phyloP scores from a whole-genome alignment of 2,888 invertebrate species.

The Tetrapedia diversipes region DNA sequence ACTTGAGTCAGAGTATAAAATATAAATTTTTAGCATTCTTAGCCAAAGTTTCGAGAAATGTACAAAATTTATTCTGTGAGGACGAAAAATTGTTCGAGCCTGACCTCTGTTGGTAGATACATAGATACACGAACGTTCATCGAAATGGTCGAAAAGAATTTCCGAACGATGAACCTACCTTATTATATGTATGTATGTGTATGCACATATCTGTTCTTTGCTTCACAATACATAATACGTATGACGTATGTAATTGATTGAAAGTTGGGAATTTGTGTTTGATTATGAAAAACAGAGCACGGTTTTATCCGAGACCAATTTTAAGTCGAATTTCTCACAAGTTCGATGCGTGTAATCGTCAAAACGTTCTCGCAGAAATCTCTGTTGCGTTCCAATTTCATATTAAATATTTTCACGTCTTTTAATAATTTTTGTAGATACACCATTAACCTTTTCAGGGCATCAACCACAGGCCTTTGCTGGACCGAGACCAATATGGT shows the following conservation, averaged over 20 bases:
- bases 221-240: too few species aligned
- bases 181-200: too few species aligned
- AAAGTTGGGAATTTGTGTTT: not conserved
- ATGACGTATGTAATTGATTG: not conserved
- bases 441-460: slow-evolving; percentile 1
- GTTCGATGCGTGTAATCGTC: not conserved
- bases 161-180: not conserved
- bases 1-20: too few species aligned
- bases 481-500: slow-evolving; percentile 84
- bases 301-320: not conserved
- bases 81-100: too few species aligned
- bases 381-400: not conserved
- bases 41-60: too few species aligned
- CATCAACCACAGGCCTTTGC: slow-evolving; percentile 84
- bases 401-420: not conserved
- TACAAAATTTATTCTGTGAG: too few species aligned
- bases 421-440: not conserved
- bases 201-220: too few species aligned
- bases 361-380: not conserved
- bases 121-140: not conserved
- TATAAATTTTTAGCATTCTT: too few species aligned
- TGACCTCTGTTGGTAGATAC: too few species aligned
- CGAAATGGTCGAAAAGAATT: not conserved
- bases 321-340: not conserved
- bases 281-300: not conserved